Percentiles rank a stretch among this genome's conserved stretches.
phyloP scores from a whole-genome alignment of 2,113 vertebrate genomes.

The Psittacus erithacus region DNA sequence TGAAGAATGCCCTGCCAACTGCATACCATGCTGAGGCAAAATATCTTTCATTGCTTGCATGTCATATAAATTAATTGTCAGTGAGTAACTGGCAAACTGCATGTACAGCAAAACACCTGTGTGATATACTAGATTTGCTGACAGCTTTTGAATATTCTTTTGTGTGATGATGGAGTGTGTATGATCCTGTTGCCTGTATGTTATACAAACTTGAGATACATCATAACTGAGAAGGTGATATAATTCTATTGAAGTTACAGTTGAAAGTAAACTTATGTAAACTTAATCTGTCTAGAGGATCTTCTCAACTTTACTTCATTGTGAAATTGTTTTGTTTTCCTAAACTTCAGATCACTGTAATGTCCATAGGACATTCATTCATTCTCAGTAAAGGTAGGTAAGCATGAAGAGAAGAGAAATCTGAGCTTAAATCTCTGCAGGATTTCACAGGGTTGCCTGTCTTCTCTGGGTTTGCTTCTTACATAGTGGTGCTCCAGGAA shows the following conservation, averaged over 20 bases:
- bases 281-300: background rate
- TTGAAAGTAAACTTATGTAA: background rate
- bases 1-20: background rate
- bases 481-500: rapidly evolving
- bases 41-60: background rate
- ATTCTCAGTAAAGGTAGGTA: too few species aligned
- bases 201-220: background rate
- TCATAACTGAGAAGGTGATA: background rate
- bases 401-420: background rate
- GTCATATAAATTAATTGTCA: background rate
- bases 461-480: background rate
- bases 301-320: background rate
- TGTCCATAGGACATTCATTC: background rate
- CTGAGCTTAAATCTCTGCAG: background rate
- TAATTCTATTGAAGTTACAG: background rate
- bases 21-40: background rate
- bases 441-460: background rate
- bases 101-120: background rate
- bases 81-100: background rate
- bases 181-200: background rate
- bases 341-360: background rate
- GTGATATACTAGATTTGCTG: rapidly evolving
- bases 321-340: background rate
- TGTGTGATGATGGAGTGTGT: background rate
- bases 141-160: background rate